Evolutionary conservation across 2,797 vertebrate species (phyloP), one percentile per base, ranked within the genome.

Genomic region (Crenuchus spilurus): DNA sequence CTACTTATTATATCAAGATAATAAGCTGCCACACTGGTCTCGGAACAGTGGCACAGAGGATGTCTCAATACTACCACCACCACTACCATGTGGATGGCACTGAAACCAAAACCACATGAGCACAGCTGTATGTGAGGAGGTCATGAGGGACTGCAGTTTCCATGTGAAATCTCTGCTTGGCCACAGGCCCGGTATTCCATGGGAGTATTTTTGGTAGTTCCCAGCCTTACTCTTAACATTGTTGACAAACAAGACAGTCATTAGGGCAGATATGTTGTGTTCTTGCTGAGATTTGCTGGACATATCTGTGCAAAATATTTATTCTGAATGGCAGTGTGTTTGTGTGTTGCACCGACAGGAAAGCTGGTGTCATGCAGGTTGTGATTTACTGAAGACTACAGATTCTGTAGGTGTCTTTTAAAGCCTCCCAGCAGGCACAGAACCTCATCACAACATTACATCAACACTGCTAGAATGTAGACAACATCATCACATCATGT

Each of bases 201-300:
- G 20, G n/a, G 35, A 62, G 51, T 83, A 78, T 87, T 86, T 82
- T 70, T 74, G 82, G 78, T 72, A 20, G 76, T 79, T 83, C 71
- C 54, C 84, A 75, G 60, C 35, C 7, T 48, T 69, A n/a, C 51
- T 44, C 7, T 33, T 61, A 6, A 26, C 54, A 31, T 37, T 24
- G 26, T 46, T 69, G 41, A 57, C 35, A 33, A 31, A n/a, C 48
- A 51, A 62, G 55, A 13, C 39, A 18, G 35, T 6, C n/a, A 22
- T 37, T 9, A 7, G 13, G 26, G 18, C 5, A 11, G n/a, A n/a
- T n/a, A n/a, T n/a, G n/a, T n/a, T n/a, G n/a, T n/a, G n/a, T n/a
- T n/a, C n/a, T n/a, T n/a, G n/a, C n/a, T n/a, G n/a, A 39, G 6
- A 6, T 8, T n/a, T n/a, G 14, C 22, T 42, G 37, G 60, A 62